These are phyloP conservation scores for Acanthornis magna DNA, from an alignment of 2,797 vertebrate genomes.

Conservation along the genomic window DNA sequence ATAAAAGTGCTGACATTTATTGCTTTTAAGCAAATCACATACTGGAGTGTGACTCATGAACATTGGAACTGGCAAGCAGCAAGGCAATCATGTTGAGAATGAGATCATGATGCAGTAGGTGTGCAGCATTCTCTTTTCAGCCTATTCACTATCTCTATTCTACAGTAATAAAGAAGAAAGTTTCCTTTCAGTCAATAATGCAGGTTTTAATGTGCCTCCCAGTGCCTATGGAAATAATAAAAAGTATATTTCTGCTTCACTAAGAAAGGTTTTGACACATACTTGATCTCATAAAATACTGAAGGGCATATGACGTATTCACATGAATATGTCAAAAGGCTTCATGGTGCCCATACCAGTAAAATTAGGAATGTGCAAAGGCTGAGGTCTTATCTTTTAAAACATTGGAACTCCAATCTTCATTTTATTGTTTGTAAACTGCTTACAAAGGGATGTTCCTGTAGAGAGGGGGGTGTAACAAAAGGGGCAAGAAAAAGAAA, in stretches of 20 bases:
- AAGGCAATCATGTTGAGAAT: constrained; percentile 47
- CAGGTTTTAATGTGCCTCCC: constrained; percentile 5
- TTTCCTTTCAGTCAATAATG: constrained; percentile 13
- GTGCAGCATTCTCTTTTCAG: constrained; percentile 45
- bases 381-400: not conserved
- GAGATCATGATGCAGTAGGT: constrained; percentile 67
- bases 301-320: not conserved
- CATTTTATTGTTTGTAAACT: not conserved
- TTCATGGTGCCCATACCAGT: not conserved
- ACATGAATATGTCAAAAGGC: constrained; percentile 13
- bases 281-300: constrained; percentile 26
- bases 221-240: constrained; percentile 11
- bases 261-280: constrained; percentile 22
- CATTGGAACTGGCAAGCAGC: constrained; percentile 18
- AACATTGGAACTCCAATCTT: not conserved
- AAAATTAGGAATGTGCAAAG: not conserved
- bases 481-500: constrained; percentile 12
- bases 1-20: constrained; percentile 58
- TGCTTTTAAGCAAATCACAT: constrained; percentile 57
- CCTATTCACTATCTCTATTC: not conserved
- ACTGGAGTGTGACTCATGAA: constrained; percentile 54
- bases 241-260: not conserved
- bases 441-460: not conserved
- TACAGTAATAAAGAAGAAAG: not conserved
- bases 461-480: not conserved